Evolutionary conservation across 1,140 invertebrate genomes (phyloP).

Genomic region (Zaprionus camerounensis): DNA sequence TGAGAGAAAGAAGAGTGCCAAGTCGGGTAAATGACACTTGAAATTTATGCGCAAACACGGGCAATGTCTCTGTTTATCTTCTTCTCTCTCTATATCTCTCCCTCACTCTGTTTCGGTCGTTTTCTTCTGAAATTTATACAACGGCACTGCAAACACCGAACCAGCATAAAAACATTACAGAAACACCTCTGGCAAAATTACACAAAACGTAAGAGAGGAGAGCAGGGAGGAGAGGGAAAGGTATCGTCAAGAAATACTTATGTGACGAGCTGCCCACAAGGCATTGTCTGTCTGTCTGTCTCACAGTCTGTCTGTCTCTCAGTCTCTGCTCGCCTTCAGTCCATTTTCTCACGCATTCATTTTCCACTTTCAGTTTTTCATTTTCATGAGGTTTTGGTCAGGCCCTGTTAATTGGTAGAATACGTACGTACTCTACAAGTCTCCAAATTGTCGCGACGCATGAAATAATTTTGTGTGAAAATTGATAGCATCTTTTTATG

Average conservation of each 20-base stretch:
- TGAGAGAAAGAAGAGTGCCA: constrained; percentile 51
- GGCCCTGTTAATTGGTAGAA: constrained; percentile 73
- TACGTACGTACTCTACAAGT: constrained; percentile 16
- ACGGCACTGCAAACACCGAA: constrained; percentile 61
- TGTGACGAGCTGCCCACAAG: constrained; percentile 54
- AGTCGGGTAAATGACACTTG: constrained; percentile 79
- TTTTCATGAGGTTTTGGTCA: constrained; percentile 74
- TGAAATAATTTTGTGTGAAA: constrained; percentile 67
- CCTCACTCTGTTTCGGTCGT: constrained; percentile 25
- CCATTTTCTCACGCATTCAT: constrained; percentile 78
- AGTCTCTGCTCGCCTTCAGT: constrained; percentile 44
- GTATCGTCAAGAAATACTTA: constrained; percentile 19
- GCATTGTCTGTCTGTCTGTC: constrained; percentile 23
- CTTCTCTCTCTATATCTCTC: constrained; percentile 20
- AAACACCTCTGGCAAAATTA: constrained; percentile 58
- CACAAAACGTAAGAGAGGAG: constrained; percentile 7
- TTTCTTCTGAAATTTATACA: constrained; percentile 56
- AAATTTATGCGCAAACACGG: constrained; percentile 81
- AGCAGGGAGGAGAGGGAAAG: constrained; percentile 4
- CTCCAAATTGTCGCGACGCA: constrained; percentile 12
- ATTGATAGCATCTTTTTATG: constrained; percentile 71
- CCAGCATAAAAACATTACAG: constrained; percentile 67
- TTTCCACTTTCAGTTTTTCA: constrained; percentile 80
- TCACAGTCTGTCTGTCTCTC: background rate
- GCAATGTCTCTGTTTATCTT: constrained; percentile 57